A percentile compares a stretch with the other conserved stretches of the same genome.
Conservation (phyloP, 2,797 vertebrate genomes). For the Acipenser transmontanus region DNA sequence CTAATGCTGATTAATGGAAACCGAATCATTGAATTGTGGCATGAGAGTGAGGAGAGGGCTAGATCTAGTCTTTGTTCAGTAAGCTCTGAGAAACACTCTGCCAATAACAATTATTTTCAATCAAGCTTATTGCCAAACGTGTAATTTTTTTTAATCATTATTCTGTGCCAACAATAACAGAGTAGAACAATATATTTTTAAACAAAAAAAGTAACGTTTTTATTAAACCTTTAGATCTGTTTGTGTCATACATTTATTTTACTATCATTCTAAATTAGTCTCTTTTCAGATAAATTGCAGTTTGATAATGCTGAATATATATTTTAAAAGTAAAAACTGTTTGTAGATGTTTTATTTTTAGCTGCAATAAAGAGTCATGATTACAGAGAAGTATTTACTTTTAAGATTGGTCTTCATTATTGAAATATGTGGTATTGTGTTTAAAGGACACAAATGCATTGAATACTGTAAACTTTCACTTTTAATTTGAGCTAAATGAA, state of each 20-base stretch:
- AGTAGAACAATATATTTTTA: constrained; percentile 19
- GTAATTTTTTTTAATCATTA: constrained; percentile 30
- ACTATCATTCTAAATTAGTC: constrained; percentile 35
- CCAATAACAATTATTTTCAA: constrained; percentile 62
- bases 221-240: constrained; percentile 34
- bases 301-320: constrained; percentile 26
- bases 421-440: constrained; percentile 24
- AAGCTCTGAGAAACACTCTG: constrained; percentile 50
- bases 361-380: constrained; percentile 52
- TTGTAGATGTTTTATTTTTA: constrained; percentile 44
- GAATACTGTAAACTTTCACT: background rate
- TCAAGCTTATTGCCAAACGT: constrained; percentile 38
- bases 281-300: constrained; percentile 36
- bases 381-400: constrained; percentile 35
- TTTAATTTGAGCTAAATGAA: constrained; percentile 17
- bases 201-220: constrained; percentile 38
- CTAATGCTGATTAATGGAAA: constrained; percentile 56
- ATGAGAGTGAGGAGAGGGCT: constrained; percentile 54
- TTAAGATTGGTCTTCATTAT: constrained; percentile 20
- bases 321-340: constrained; percentile 36
- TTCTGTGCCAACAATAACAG: constrained; percentile 11
- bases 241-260: constrained; percentile 34
- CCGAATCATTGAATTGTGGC: constrained; percentile 54
- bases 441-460: no score
- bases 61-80: constrained; percentile 63